phyloP scores from a whole-genome alignment of 2,797 vertebrate species.

The Pangasius larnaudii region DNA sequence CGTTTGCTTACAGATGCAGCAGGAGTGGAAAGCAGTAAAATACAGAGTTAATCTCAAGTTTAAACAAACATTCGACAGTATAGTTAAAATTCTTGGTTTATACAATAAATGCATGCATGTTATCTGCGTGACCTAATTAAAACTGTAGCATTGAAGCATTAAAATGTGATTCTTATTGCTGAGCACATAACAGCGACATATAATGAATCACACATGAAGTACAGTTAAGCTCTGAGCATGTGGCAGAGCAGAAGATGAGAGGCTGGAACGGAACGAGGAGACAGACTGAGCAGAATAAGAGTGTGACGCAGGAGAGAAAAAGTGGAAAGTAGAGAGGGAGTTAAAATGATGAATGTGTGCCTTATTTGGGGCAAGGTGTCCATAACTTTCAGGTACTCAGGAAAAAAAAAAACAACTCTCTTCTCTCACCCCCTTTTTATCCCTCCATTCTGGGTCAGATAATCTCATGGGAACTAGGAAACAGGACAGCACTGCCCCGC shows the following conservation, averaged over 20 bases:
- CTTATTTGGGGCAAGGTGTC: constrained; percentile 78
- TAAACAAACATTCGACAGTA: neutral
- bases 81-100: neutral
- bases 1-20: neutral
- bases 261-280: constrained; percentile 22
- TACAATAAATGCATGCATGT: neutral
- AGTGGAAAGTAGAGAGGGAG: constrained; percentile 39
- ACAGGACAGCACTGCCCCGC: constrained; percentile 71
- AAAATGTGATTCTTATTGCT: neutral
- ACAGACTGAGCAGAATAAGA: constrained; percentile 6
- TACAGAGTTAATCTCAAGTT: neutral
- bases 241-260: constrained; percentile 16
- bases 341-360: constrained; percentile 69
- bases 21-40: neutral
- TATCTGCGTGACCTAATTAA: constrained; percentile 2
- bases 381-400: constrained; percentile 77
- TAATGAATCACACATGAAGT: constrained; percentile 15
- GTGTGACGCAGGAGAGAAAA: constrained; percentile 48
- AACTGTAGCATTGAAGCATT: neutral
- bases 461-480: constrained; percentile 70
- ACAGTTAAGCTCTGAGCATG: constrained; percentile 25
- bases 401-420: constrained; percentile 66
- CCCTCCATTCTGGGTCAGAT: constrained; percentile 78
- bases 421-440: constrained; percentile 63
- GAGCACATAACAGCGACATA: constrained; percentile 15